Conservation (phyloP, 2,113 vertebrate species). For the Lasiurus borealis region DNA sequence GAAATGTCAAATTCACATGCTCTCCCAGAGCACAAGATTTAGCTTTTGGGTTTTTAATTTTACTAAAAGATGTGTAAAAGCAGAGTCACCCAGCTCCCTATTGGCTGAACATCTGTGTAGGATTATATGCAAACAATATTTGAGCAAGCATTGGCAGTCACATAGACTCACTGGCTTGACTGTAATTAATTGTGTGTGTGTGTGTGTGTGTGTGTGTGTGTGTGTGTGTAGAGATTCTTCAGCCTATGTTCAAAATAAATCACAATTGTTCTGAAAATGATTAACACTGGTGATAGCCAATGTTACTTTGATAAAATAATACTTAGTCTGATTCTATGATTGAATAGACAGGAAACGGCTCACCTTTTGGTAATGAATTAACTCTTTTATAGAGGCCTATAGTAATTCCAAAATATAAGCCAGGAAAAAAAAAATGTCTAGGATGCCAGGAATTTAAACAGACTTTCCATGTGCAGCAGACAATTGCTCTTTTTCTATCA, state of each 20-base stretch:
- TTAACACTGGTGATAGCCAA: conserved; percentile 65
- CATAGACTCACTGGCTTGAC: conserved; percentile 38
- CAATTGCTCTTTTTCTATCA: not conserved
- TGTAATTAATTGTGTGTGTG: conserved; percentile 55
- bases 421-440: not conserved
- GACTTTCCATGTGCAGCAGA: not conserved
- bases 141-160: conserved; percentile 62
- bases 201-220: too few relatives aligned
- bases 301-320: conserved; percentile 74
- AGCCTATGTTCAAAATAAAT: conserved; percentile 57
- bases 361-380: conserved; percentile 69
- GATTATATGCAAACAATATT: conserved; percentile 71
- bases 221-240: conserved; percentile 47
- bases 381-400: conserved; percentile 27
- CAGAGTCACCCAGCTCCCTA: conserved; percentile 49
- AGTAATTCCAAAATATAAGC: conserved; percentile 52
- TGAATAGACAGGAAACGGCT: conserved; percentile 72
- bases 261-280: conserved; percentile 77
- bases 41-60: conserved; percentile 79
- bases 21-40: conserved; percentile 70
- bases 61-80: conserved; percentile 77
- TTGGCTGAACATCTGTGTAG: conserved; percentile 76
- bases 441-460: conserved; percentile 9
- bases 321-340: conserved; percentile 66
- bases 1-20: conserved; percentile 79